phyloP scores from a whole-genome alignment of 2,888 invertebrate species.

The Formica aserva region DNA sequence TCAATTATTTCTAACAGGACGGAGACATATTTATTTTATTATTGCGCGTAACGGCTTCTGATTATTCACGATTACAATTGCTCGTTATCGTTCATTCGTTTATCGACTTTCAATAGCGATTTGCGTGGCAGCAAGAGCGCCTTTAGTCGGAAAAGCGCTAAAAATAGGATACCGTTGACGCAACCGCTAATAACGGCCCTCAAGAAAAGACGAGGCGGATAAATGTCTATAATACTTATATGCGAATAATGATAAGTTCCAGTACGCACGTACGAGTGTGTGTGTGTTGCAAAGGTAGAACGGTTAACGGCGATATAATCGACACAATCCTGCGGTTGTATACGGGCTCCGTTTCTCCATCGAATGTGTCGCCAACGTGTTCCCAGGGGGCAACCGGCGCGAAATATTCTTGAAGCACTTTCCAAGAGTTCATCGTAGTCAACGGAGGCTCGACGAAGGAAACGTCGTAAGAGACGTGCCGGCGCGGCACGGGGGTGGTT shows the following conservation, averaged over 20 bases:
- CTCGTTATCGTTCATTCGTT: background rate
- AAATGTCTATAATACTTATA: conserved; percentile 27
- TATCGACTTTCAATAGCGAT: conserved; percentile 28
- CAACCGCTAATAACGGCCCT: conserved; percentile 49
- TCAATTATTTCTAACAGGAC: background rate
- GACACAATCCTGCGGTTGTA: conserved; percentile 31
- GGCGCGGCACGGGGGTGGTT: conserved; percentile 63
- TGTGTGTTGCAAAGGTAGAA: background rate
- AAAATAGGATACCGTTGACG: conserved; percentile 48
- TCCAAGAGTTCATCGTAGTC: conserved; percentile 74
- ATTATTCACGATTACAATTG: conserved; percentile 1
- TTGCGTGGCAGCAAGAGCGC: background rate
- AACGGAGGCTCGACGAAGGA: conserved; percentile 62
- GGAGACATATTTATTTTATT: conserved; percentile 14
- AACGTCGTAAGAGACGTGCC: conserved; percentile 58
- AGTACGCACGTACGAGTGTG: background rate
- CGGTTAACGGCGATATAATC: conserved; percentile 29
- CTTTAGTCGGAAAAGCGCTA: conserved; percentile 34
- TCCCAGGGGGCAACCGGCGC: conserved; percentile 64
- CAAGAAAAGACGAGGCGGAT: conserved; percentile 35
- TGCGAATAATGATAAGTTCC: conserved; percentile 25
- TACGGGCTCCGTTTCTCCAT: background rate
- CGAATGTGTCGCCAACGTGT: conserved; percentile 59
- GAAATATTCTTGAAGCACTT: conserved; percentile 79
- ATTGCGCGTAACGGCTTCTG: background rate